Conservation (phyloP, 2,797 vertebrate species). For the Numenius phaeopus region DNA sequence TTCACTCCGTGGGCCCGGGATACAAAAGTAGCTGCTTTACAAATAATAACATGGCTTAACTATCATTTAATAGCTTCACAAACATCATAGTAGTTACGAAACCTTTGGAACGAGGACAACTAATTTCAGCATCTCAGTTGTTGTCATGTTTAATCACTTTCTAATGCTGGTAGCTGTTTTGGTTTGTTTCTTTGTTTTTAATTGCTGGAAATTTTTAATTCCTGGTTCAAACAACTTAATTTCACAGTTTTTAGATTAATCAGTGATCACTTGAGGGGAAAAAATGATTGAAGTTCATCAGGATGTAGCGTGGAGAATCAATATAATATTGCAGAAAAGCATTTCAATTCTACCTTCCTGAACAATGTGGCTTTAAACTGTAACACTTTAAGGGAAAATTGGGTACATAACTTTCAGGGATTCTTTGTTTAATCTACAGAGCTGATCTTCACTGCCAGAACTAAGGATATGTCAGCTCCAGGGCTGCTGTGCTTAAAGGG, state of each 20-base stretch:
- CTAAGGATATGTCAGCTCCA: background rate
- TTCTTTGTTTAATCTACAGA: background rate
- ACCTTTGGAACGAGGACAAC: conserved; percentile 1
- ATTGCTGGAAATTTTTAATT: conserved; percentile 63
- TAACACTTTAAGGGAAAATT: background rate
- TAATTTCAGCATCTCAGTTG: conserved; percentile 54
- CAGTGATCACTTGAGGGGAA: conserved; percentile 27
- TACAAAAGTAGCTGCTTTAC: conserved; percentile 59
- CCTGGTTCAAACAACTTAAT: conserved; percentile 60
- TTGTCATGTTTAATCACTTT: conserved; percentile 57
- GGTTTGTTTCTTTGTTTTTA: conserved; percentile 56
- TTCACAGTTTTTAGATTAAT: conserved; percentile 64
- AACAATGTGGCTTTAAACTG: background rate
- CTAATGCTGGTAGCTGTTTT: conserved; percentile 45
- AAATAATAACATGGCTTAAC: conserved; percentile 54
- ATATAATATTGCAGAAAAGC: background rate
- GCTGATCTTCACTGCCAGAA: background rate
- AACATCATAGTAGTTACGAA: conserved; percentile 35
- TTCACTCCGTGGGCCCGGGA: conserved; percentile 23
- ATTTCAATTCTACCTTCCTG: background rate
- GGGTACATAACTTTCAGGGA: background rate
- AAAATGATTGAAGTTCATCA: conserved; percentile 27
- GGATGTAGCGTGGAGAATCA: background rate
- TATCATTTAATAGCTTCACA: conserved; percentile 46
- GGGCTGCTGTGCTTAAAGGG: background rate